Evolutionary conservation across 2,797 vertebrate genomes (phyloP), one percentile per base, ranked within the genome.

Genomic region (Gallinago nigripennis): DNA sequence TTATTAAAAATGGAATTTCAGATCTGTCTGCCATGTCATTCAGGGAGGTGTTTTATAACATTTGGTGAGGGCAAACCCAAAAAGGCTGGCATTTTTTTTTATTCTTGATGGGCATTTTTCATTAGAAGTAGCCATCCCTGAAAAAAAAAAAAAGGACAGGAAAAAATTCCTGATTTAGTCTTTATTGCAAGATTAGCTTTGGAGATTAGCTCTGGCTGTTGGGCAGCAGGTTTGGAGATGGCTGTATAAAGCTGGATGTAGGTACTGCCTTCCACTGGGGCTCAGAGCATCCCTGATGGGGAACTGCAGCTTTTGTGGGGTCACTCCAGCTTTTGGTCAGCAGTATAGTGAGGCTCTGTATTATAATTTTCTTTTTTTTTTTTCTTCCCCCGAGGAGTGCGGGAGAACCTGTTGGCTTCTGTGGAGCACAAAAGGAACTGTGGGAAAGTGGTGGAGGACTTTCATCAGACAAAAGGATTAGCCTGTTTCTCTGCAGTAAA

Each of bases 401-500:
- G 6, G 68, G 53, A 92, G 68, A 89, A 65, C 75, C 87, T 71
- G n/a, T 33, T 82, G 57, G 61, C 72, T 94, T 89, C 72, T 57
- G 50, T 75, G 79, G 20, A 64, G 43, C 86, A 85, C 45, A 94
- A 89, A 92, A 91, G 86, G 72, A 91, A 88, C 94, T 96, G 94
- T 97, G 96, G 92, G 94, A 96, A 97, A 96, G 94, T 90, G 92
- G 66, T 81, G 69, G 86, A 92, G 76, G 69, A 94, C 94, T 94
- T 93, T 95, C 64, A 97, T 94, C 92, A 95, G 78, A 89, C 93
- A 89, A 89, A 90, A 91, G 94, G 91, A 95, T 96, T 96, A 96
- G 88, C 37, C 48, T 78, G 60, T 82, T 96, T 83, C 77, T 95
- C 83, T 92, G 57, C 79, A 78, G 65, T 61, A 87, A 90, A 95